Evolutionary conservation across 2,797 vertebrate genomes (phyloP).

Genomic region (Margarornis squamiger): DNA sequence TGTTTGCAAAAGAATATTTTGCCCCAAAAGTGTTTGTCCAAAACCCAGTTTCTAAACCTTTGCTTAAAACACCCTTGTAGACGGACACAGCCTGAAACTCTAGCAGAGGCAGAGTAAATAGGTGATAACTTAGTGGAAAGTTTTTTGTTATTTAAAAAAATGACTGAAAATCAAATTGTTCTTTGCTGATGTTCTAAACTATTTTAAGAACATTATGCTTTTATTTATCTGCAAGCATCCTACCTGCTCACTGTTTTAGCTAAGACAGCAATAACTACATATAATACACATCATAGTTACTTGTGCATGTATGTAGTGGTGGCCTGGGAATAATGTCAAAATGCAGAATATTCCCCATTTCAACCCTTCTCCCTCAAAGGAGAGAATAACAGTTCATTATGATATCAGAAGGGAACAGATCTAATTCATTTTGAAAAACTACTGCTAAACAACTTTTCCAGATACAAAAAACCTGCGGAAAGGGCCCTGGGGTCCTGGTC

Average conservation of each 20-base stretch:
- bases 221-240: background rate
- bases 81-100: background rate
- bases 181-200: background rate
- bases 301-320: background rate
- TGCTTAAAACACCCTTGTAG: background rate
- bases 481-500: background rate
- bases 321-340: background rate
- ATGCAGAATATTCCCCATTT: background rate
- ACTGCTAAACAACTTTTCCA: background rate
- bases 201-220: background rate
- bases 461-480: background rate
- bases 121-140: background rate
- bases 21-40: background rate
- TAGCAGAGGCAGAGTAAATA: background rate
- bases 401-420: background rate
- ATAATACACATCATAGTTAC: background rate
- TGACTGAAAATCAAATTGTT: background rate
- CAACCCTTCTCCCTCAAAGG: background rate
- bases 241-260: background rate
- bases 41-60: conserved; percentile 3
- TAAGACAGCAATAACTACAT: background rate
- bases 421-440: background rate
- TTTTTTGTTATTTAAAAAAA: background rate
- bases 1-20: background rate
- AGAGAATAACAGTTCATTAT: background rate